phyloP scores from a whole-genome alignment of 2,113 vertebrate species.

The Furnarius figulus region DNA sequence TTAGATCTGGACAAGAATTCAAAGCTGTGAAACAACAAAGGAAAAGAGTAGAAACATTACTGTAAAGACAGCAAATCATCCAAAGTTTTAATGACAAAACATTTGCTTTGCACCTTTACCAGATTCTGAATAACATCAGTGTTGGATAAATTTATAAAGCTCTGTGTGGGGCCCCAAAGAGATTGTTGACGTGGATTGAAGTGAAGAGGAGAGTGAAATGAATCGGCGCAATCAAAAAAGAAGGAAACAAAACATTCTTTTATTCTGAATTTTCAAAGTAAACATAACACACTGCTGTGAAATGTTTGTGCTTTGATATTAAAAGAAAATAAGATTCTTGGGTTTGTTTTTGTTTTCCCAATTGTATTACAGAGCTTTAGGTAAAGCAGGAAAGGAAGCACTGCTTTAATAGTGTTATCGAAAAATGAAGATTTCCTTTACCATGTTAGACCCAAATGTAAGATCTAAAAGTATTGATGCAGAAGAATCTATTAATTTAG shows the following conservation, averaged over 20 bases:
- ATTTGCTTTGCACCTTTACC: neutral
- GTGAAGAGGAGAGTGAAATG: neutral
- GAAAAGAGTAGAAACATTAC: neutral
- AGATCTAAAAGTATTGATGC: neutral
- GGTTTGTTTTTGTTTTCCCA: neutral
- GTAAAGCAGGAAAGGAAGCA: neutral
- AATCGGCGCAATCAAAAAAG: neutral
- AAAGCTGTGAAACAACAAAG: neutral
- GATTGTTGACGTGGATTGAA: neutral
- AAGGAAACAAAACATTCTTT: neutral
- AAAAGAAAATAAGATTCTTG: neutral
- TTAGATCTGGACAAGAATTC: neutral
- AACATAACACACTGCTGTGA: neutral
- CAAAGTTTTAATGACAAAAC: neutral
- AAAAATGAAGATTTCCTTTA: neutral
- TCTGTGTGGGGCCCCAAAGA: neutral
- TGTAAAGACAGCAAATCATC: neutral
- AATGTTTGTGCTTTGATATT: neutral
- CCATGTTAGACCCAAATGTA: neutral
- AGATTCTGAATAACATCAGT: neutral
- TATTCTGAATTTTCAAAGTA: neutral
- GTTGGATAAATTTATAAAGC: neutral
- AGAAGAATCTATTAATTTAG: slow-evolving; percentile 4
- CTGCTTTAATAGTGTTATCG: neutral
- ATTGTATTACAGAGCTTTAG: neutral